Evolutionary conservation across 2,113 vertebrate genomes (phyloP), one percentile per base, ranked within the genome.

Genomic region (Gallinago undulata): DNA sequence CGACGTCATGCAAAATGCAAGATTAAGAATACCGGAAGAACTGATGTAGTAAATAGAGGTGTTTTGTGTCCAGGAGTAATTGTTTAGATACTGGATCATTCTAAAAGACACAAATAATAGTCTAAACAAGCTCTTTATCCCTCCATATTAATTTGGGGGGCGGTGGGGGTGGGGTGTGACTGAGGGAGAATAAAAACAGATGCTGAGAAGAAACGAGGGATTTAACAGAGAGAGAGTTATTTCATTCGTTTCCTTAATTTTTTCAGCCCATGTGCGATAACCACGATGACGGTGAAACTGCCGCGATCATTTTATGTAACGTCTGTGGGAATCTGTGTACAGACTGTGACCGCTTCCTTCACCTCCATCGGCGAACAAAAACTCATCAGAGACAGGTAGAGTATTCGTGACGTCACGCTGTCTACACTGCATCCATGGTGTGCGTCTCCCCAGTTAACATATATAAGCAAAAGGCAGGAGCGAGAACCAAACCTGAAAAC

Each of bases 231-330:
- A 72, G 1, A 41, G 2, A 83, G 48, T 50, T 67, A 8, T 25
- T 87, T 33, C 5, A 27, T 55, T n/a, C 13, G 66, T 67, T 84
- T 72, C 6, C 79, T 91, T 84, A 4, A 7, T 19, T 19, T n/a
- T 83, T 64, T 35, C 95, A 99, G 99, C 99, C 99, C 22, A 99
- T 99, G 99, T 99, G 99, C 86, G 99, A 99, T 98, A 99, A 99
- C 96, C 99, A 99, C 37, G 99, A 99, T 39, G 99, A 99, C 41
- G 99, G 99, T 9, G 99, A 99, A 98, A 99, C 99, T 7, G 99
- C 99, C 19, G 99, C 99, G 72, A 99, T 99, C 95, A 99, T 99
- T 97, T 97, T 99, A 51, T 99, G 99, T 95, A 99, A 99, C 48
- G 66, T 98, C 67, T 99, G 99, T 96, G 99, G 99, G 47, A 99